phyloP scores from a whole-genome alignment of 2,888 invertebrate species.

The Eurytoma californica region DNA sequence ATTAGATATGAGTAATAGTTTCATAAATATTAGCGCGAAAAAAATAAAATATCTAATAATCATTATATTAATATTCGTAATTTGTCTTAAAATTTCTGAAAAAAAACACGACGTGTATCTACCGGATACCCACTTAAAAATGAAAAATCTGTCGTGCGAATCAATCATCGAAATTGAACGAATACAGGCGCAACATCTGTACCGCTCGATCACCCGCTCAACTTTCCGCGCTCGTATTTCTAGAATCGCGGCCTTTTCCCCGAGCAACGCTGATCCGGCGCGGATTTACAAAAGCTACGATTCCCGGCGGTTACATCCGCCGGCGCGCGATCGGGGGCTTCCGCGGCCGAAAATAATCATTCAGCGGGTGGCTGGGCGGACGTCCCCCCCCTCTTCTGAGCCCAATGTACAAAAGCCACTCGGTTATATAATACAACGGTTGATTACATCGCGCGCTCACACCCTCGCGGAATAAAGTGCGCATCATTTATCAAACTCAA shows the following conservation, averaged over 20 bases:
- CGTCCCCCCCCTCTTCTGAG: background rate
- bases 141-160: background rate
- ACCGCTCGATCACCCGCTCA: constrained; percentile 21
- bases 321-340: constrained; percentile 25
- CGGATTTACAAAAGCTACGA: constrained; percentile 22
- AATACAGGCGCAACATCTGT: background rate
- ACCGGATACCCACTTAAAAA: constrained; percentile 3
- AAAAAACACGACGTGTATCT: too few species aligned
- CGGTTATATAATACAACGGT: constrained; percentile 71
- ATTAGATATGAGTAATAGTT: too few species aligned
- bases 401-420: constrained; percentile 63
- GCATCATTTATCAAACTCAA: constrained; percentile 71
- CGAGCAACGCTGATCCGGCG: background rate
- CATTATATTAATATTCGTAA: too few species aligned
- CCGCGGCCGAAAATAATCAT: constrained; percentile 40
- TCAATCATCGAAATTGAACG: constrained; percentile 6
- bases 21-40: too few species aligned
- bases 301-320: background rate
- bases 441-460: constrained; percentile 69
- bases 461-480: constrained; percentile 65
- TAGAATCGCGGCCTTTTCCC: too few species aligned
- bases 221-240: constrained; percentile 16
- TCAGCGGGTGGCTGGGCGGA: background rate
- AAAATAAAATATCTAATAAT: too few species aligned
- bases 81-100: too few species aligned